A percentile compares a stretch with the other conserved stretches of the same genome.
These are phyloP conservation scores for Acanthochromis polyacanthus DNA, from an alignment of 2,113 vertebrate genomes.

Conservation along the genomic window DNA sequence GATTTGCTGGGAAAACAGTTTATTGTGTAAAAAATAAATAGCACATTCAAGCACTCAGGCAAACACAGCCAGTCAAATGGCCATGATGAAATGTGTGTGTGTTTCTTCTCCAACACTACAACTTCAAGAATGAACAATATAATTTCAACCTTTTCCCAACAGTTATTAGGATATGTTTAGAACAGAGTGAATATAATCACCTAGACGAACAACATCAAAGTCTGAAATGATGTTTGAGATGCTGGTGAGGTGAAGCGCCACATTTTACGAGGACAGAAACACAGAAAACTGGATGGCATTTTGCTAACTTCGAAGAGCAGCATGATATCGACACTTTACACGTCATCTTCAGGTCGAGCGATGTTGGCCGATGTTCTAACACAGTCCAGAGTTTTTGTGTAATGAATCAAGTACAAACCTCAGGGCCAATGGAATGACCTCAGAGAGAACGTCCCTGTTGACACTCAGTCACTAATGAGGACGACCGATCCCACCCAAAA, in stretches of 20 bases:
- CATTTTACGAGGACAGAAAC: background rate
- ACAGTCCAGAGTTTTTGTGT: background rate
- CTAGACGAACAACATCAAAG: too few species aligned
- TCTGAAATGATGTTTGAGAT: background rate
- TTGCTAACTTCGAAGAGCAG: constrained; percentile 14
- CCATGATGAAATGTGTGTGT: too few species aligned
- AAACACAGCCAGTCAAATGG: background rate
- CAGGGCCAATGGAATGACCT: background rate
- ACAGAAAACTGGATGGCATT: background rate
- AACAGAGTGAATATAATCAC: too few species aligned
- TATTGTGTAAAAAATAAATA: constrained; percentile 69
- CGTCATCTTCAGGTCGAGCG: background rate
- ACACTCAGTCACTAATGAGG: background rate
- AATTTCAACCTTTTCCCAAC: too few species aligned
- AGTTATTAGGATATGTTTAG: too few species aligned
- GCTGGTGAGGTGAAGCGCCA: too few species aligned
- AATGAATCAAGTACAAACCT: constrained; percentile 4
- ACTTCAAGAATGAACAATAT: too few species aligned
- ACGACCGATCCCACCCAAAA: background rate
- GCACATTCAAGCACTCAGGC: constrained; percentile 28
- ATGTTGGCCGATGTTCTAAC: background rate
- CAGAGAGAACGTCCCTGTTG: too few species aligned
- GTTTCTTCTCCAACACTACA: too few species aligned
- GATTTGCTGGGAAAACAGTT: background rate
- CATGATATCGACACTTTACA: background rate